These are phyloP conservation scores for Monochamus saltuarius DNA, from an alignment of 1,140 invertebrate genomes.

Conservation along the genomic window DNA sequence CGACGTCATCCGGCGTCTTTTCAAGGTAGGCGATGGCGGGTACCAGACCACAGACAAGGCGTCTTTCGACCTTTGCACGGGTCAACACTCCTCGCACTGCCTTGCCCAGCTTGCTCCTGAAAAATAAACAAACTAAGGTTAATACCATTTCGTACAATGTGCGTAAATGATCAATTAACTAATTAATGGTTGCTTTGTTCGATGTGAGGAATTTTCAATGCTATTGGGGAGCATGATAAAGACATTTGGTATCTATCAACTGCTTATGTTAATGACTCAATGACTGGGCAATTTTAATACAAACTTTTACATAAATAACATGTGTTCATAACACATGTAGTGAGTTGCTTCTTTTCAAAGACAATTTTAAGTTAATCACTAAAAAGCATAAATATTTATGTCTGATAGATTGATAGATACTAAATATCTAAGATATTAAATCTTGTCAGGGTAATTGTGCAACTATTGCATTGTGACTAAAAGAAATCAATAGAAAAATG, in stretches of 20 bases:
- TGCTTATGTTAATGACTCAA: background rate
- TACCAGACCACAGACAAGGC: constrained; percentile 62
- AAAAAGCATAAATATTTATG: no score
- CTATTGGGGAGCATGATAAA: background rate
- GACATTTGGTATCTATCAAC: background rate
- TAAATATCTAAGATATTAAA: no score
- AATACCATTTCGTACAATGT: background rate
- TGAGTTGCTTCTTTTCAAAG: no score
- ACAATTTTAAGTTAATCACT: background rate
- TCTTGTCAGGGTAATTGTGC: no score
- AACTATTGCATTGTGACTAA: no score
- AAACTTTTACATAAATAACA: background rate
- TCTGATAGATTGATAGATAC: no score
- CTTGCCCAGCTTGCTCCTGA: constrained; percentile 52
- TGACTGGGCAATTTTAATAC: background rate
- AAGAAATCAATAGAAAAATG: no score
- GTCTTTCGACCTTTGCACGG: constrained; percentile 59
- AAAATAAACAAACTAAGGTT: constrained; percentile 27
- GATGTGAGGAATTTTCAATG: background rate
- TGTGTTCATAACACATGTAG: no score
- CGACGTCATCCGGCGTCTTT: constrained; percentile 59
- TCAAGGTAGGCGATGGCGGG: constrained; percentile 62
- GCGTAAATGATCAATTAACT: background rate
- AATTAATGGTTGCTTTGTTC: background rate
- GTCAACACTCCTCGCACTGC: constrained; percentile 59